These are phyloP conservation scores for Anisognathus igniventris DNA, from an alignment of 2,797 vertebrate genomes.

Conservation along the genomic window DNA sequence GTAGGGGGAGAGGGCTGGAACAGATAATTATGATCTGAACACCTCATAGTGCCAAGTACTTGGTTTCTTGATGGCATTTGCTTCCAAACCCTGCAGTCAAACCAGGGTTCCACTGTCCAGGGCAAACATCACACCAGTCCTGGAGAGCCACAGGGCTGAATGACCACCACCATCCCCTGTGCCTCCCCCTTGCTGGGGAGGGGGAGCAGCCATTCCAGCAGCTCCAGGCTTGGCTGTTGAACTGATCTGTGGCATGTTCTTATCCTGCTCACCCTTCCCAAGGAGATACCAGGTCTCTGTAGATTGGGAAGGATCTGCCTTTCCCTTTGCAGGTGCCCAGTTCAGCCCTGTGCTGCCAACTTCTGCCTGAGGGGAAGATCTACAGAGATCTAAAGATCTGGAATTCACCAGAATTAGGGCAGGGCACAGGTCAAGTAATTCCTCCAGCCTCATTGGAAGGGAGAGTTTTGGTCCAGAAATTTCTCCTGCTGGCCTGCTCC, in stretches of 20 bases:
- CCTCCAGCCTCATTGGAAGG: background rate
- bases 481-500: background rate
- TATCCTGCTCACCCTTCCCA: background rate
- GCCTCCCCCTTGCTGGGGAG: background rate
- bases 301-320: background rate
- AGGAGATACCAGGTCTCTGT: background rate
- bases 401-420: background rate
- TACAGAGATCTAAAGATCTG: background rate
- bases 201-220: background rate
- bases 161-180: background rate
- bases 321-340: background rate
- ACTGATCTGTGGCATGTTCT: background rate
- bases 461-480: background rate
- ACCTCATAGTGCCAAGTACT: background rate
- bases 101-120: background rate
- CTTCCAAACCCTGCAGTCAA: background rate
- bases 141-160: background rate
- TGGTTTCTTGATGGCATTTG: background rate
- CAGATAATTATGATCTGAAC: background rate
- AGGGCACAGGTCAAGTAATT: background rate
- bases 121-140: background rate
- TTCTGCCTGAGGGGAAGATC: background rate
- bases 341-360: background rate
- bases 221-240: background rate
- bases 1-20: background rate